These are phyloP conservation scores for Cebus imitator DNA, from an alignment of 2,113 vertebrate species.

Conservation along the genomic window DNA sequence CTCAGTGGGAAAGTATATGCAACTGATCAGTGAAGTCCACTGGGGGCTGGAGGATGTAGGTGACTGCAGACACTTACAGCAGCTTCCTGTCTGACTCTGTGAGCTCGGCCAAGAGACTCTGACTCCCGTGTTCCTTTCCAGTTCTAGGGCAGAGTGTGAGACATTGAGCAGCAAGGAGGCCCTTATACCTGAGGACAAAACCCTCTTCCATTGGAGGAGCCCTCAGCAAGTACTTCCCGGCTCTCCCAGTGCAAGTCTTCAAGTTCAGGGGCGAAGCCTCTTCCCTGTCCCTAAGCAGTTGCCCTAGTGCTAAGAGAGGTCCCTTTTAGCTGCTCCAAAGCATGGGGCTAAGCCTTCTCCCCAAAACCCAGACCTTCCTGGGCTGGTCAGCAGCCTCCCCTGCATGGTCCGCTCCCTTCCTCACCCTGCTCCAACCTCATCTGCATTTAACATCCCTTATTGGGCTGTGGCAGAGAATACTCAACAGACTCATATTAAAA, in stretches of 20 bases:
- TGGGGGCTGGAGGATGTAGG: not conserved
- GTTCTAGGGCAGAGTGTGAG: not conserved
- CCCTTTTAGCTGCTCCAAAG: not conserved
- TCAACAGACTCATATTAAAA: slow-evolving; percentile 91
- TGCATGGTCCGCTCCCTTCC: not conserved
- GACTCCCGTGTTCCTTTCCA: not conserved
- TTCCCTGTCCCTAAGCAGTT: not conserved
- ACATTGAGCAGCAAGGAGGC: not conserved
- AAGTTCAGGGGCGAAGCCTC: not conserved
- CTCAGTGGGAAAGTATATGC: not conserved
- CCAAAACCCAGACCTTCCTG: not conserved
- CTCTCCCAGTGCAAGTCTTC: not conserved
- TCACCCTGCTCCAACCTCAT: slow-evolving; percentile 66
- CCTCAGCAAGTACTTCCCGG: not conserved
- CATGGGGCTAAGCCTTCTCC: not conserved
- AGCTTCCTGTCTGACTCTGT: not conserved
- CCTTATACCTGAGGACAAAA: not conserved
- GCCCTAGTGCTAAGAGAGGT: not conserved
- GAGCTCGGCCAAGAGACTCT: not conserved
- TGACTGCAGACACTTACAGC: not conserved
- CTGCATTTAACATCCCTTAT: slow-evolving; percentile 85
- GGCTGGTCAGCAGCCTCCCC: not conserved
- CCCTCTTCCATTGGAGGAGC: not conserved
- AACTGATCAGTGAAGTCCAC: not conserved
- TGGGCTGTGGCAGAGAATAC: slow-evolving; percentile 81